Percentiles rank a stretch among this genome's conserved stretches.
phyloP scores from a whole-genome alignment of 2,113 vertebrate genomes.

The Centrocercus urophasianus region DNA sequence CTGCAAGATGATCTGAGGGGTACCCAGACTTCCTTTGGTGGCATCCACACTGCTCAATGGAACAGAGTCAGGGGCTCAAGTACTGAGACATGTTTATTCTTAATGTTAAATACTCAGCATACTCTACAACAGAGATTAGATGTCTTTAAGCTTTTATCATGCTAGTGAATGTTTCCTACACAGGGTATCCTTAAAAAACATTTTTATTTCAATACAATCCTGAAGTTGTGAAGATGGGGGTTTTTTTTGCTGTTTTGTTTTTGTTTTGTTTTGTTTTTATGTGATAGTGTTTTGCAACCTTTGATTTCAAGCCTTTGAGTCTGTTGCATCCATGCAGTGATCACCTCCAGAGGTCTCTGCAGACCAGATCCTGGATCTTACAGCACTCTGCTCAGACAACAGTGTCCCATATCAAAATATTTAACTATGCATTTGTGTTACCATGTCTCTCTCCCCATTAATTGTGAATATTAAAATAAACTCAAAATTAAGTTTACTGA shows the following conservation, averaged over 20 bases:
- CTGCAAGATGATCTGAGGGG: neutral
- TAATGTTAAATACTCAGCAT: neutral
- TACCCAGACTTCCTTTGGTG: neutral
- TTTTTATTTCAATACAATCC: too few species aligned
- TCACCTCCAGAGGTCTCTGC: neutral
- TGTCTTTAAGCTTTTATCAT: rapidly evolving
- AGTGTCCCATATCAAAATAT: neutral
- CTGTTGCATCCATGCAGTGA: neutral
- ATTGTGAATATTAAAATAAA: neutral
- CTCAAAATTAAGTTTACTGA: neutral
- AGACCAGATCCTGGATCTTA: neutral
- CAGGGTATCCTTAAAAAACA: neutral
- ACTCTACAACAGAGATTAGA: neutral
- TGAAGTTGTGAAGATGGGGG: neutral
- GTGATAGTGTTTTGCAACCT: neutral
- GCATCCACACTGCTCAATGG: neutral
- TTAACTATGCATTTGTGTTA: neutral
- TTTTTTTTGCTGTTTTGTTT: neutral
- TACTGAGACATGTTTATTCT: neutral
- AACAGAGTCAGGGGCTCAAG: rapidly evolving
- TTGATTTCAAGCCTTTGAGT: neutral
- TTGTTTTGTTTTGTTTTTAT: too few species aligned
- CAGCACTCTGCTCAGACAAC: rapidly evolving
- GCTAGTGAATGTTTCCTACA: neutral
- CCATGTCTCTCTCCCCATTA: neutral